Conservation (phyloP, 2,113 vertebrate species). For the Rhynchomys soricoides region DNA sequence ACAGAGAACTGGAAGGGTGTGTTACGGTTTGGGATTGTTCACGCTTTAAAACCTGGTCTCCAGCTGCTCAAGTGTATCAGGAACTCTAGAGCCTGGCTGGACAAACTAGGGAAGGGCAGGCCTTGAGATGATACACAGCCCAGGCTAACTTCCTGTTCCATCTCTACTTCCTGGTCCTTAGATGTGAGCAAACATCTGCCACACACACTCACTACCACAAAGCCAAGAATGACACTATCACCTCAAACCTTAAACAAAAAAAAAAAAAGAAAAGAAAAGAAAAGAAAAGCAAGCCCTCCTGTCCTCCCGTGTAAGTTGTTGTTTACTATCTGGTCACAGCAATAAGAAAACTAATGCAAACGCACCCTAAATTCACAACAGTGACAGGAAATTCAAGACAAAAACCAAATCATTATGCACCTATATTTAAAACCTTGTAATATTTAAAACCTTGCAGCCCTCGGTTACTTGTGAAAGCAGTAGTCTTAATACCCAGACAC, state of each 20-base stretch:
- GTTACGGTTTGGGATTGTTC: background rate
- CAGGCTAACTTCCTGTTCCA: background rate
- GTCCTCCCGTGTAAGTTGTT: background rate
- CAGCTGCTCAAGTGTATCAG: background rate
- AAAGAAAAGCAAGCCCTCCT: background rate
- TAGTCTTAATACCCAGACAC: background rate
- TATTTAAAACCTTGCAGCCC: background rate
- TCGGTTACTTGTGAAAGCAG: background rate
- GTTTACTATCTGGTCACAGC: background rate
- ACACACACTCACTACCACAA: background rate
- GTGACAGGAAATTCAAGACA: background rate
- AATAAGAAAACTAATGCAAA: background rate
- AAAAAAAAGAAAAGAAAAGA: too few species aligned
- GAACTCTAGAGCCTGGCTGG: background rate
- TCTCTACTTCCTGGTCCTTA: background rate
- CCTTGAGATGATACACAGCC: background rate
- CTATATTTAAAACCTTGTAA: slow-evolving; percentile 16
- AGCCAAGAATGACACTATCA: background rate
- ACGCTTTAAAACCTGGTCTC: background rate
- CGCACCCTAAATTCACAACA: background rate
- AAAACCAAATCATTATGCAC: background rate
- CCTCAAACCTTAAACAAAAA: background rate
- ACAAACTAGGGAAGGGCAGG: background rate
- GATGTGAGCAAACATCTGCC: background rate
- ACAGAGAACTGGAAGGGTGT: background rate